A percentile compares a stretch with the other conserved stretches of the same genome.
Evolutionary conservation across 2,888 invertebrate genomes (phyloP).

Genomic region (Andrena bucephala): DNA sequence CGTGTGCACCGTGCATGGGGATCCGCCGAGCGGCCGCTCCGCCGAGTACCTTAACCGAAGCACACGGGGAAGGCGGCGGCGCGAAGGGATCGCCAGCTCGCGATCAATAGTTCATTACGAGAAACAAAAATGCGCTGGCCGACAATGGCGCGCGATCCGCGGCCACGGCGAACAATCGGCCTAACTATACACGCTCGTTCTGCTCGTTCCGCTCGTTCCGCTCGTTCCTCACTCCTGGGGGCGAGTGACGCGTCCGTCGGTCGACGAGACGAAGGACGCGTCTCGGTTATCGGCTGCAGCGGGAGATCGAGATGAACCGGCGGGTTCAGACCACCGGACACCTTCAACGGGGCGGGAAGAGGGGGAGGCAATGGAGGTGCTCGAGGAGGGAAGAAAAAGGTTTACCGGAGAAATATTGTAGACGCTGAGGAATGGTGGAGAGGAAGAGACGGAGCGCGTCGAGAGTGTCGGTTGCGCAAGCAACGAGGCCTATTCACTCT

Average conservation of each 20-base stretch:
- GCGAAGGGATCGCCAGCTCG: conserved; percentile 75
- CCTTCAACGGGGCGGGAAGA: conserved; percentile 34
- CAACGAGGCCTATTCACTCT: conserved; percentile 78
- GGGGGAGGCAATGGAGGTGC: conserved; percentile 26
- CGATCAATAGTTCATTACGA: conserved; percentile 83
- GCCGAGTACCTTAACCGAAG: conserved; percentile 57
- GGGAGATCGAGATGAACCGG: conserved; percentile 52
- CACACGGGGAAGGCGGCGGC: conserved; percentile 34
- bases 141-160: conserved; percentile 75
- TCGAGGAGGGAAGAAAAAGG: conserved; percentile 29
- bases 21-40: conserved; percentile 11
- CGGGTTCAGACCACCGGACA: conserved; percentile 37
- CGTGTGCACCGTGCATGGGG: not conserved
- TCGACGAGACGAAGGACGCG: conserved; percentile 30
- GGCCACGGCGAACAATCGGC: conserved; percentile 70
- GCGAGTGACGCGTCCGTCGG: conserved; percentile 23
- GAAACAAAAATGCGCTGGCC: conserved; percentile 79
- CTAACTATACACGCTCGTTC: conserved; percentile 66
- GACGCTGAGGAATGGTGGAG: conserved; percentile 15
- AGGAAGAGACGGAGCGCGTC: conserved; percentile 37
- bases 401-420: conserved; percentile 42
- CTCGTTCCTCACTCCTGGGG: conserved; percentile 3
- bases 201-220: conserved; percentile 5
- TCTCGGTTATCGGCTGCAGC: conserved; percentile 26
- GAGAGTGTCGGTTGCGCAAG: conserved; percentile 73